Conservation (phyloP, 2,797 vertebrate genomes). For the Pantherophis vulpinus region DNA sequence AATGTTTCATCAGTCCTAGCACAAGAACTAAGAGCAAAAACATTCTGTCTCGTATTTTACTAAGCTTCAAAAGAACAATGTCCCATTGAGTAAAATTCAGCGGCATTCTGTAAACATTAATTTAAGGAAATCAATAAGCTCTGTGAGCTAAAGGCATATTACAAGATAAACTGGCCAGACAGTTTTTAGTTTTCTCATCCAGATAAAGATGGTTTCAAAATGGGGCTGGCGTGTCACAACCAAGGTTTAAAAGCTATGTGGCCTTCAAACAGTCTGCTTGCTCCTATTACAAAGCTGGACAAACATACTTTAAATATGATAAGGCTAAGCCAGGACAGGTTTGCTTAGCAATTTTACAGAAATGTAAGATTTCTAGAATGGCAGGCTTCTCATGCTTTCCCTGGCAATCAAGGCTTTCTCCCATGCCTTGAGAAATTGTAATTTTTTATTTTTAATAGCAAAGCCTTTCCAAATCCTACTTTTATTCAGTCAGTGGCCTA, state of each 20-base stretch:
- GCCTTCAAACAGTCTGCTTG: slow-evolving; percentile 73
- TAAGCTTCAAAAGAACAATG: slow-evolving; percentile 81
- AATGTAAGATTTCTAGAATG: slow-evolving; percentile 56
- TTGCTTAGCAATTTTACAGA: slow-evolving; percentile 70
- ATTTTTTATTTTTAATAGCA: slow-evolving; percentile 12
- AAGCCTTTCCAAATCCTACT: slow-evolving; percentile 29
- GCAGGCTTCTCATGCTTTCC: slow-evolving; percentile 31
- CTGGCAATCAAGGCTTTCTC: slow-evolving; percentile 42
- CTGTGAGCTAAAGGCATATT: slow-evolving; percentile 85
- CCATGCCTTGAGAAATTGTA: slow-evolving; percentile 48
- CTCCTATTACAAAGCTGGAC: slow-evolving; percentile 85
- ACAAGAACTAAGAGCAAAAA: slow-evolving; percentile 73
- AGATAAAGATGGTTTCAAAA: slow-evolving; percentile 86
- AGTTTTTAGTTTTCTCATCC: slow-evolving; percentile 89
- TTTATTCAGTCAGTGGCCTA: slow-evolving; percentile 63
- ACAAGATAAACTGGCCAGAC: slow-evolving; percentile 92
- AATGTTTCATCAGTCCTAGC: slow-evolving; percentile 71
- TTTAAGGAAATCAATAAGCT: slow-evolving; percentile 93
- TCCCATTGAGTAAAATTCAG: slow-evolving; percentile 79
- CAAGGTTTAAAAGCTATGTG: slow-evolving; percentile 83
- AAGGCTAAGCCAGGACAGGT: slow-evolving; percentile 77
- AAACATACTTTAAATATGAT: slow-evolving; percentile 89
- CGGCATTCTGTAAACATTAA: slow-evolving; percentile 83
- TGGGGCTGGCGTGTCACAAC: slow-evolving; percentile 80
- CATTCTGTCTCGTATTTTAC: slow-evolving; percentile 68